A percentile compares a stretch with the other conserved stretches of the same genome.
Evolutionary conservation across 2,888 invertebrate genomes (phyloP).

Genomic region (Orthonychiurus folsomi): DNA sequence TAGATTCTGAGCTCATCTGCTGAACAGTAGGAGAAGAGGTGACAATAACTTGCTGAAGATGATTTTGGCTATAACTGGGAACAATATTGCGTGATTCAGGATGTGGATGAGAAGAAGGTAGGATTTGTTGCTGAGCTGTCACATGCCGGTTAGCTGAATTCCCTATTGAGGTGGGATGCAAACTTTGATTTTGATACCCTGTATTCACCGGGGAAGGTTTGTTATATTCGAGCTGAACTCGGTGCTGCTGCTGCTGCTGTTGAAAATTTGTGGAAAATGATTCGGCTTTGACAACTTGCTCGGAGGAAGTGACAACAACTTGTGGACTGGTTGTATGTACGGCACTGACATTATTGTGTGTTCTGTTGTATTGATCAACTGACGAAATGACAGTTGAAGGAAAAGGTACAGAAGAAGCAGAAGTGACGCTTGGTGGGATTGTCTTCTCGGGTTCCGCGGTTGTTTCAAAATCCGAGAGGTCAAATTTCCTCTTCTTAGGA

Average conservation of each 20-base stretch:
- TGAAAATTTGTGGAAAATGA: slow-evolving; percentile 5
- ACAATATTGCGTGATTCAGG: background rate
- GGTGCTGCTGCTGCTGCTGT: slow-evolving; percentile 8
- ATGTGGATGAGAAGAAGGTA: background rate
- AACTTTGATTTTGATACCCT: background rate
- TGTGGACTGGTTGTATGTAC: background rate
- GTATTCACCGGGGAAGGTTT: background rate
- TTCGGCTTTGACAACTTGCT: slow-evolving; percentile 10
- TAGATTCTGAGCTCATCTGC: background rate
- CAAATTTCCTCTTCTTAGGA: slow-evolving; percentile 87
- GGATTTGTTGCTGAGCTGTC: background rate
- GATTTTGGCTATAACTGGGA: background rate
- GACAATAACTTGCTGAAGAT: background rate
- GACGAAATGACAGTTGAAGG: slow-evolving; percentile 5
- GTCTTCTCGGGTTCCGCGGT: slow-evolving; percentile 44
- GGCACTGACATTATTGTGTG: background rate
- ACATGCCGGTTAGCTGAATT: background rate
- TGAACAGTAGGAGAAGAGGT: background rate
- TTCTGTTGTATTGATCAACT: background rate
- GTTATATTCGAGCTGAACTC: background rate
- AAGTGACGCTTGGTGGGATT: slow-evolving; percentile 13
- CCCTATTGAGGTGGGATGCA: background rate
- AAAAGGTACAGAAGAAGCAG: background rate
- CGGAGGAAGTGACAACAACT: slow-evolving; percentile 3
- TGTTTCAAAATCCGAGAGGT: slow-evolving; percentile 67